These are phyloP conservation scores for Sceloporus tristichus DNA, from an alignment of 2,113 vertebrate genomes.

Conservation along the genomic window DNA sequence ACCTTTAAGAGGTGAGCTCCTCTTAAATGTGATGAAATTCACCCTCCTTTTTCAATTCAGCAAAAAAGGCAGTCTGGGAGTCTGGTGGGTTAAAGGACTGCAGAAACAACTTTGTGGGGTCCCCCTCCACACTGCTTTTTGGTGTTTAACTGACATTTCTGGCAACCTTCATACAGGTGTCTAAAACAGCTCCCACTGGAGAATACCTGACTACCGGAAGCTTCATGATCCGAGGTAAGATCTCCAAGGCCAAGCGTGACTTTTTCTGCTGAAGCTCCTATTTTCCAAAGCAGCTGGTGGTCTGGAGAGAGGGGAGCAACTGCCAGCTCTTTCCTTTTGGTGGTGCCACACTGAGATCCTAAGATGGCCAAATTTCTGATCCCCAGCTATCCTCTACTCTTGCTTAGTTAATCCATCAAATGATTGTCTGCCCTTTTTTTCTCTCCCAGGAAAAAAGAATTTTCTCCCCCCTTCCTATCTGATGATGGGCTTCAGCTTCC, in stretches of 20 bases:
- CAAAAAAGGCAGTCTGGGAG: no score
- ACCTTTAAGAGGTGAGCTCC: no score
- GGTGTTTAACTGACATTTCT: neutral
- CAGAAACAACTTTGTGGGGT: no score
- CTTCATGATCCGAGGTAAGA: slow-evolving; percentile 97
- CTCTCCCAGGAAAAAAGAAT: slow-evolving; percentile 93
- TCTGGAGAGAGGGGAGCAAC: neutral
- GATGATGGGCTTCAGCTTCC: slow-evolving; percentile 98
- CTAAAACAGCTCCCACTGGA: slow-evolving; percentile 97
- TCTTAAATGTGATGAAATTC: no score
- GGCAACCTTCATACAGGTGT: slow-evolving; percentile 81
- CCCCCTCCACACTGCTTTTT: neutral
- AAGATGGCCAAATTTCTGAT: no score
- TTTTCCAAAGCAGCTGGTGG: neutral
- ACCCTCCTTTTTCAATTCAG: no score
- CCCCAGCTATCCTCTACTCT: no score
- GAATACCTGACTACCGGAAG: slow-evolving; percentile 98
- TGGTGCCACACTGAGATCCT: neutral
- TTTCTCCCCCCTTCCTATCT: slow-evolving; percentile 96
- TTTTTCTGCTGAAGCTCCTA: neutral
- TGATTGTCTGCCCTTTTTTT: neutral
- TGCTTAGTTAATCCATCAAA: neutral
- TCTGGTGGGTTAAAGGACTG: no score
- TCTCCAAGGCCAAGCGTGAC: neutral
- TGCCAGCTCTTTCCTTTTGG: neutral